Conservation (phyloP, 1,140 invertebrate species). For the Proctacanthus coquilletti region DNA sequence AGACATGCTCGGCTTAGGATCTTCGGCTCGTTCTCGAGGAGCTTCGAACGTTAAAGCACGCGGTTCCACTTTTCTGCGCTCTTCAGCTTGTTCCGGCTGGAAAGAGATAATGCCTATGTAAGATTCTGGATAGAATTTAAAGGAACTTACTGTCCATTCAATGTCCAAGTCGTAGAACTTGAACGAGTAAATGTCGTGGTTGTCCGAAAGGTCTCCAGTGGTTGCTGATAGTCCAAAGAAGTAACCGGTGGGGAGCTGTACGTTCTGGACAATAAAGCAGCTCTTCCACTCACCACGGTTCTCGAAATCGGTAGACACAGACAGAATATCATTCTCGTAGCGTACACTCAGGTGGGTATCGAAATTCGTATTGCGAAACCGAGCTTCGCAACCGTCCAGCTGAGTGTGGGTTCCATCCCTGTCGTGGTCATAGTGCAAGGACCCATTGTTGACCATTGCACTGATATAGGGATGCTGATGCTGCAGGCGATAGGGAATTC, state of each 20-base stretch:
- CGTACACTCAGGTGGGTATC: slow-evolving; percentile 82
- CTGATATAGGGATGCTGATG: slow-evolving; percentile 97
- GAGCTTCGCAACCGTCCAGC: slow-evolving; percentile 82
- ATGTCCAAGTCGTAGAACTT: slow-evolving; percentile 80
- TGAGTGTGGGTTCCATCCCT: slow-evolving; percentile 96
- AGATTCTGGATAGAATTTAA: not conserved
- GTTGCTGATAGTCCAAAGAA: slow-evolving; percentile 89
- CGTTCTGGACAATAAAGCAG: slow-evolving; percentile 80
- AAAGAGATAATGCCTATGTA: slow-evolving; percentile 15
- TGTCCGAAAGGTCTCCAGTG: slow-evolving; percentile 93
- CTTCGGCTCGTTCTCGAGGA: slow-evolving; percentile 75
- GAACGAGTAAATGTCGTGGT: slow-evolving; percentile 88
- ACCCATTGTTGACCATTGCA: slow-evolving; percentile 96
- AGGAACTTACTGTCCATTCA: slow-evolving; percentile 45
- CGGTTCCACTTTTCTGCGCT: slow-evolving; percentile 59
- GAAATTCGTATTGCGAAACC: slow-evolving; percentile 83
- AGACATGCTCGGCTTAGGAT: slow-evolving; percentile 66
- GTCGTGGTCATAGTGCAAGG: slow-evolving; percentile 93
- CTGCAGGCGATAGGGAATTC: slow-evolving; percentile 33
- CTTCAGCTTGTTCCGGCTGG: slow-evolving; percentile 47
- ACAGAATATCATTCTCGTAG: slow-evolving; percentile 77
- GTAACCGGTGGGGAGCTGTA: slow-evolving; percentile 88
- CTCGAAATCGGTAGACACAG: slow-evolving; percentile 82
- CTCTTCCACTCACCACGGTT: slow-evolving; percentile 87
- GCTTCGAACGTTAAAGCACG: slow-evolving; percentile 67